Base-by-base conservation (phyloP, 1,140 invertebrate genomes). In the Brachionus angularis region DNA sequence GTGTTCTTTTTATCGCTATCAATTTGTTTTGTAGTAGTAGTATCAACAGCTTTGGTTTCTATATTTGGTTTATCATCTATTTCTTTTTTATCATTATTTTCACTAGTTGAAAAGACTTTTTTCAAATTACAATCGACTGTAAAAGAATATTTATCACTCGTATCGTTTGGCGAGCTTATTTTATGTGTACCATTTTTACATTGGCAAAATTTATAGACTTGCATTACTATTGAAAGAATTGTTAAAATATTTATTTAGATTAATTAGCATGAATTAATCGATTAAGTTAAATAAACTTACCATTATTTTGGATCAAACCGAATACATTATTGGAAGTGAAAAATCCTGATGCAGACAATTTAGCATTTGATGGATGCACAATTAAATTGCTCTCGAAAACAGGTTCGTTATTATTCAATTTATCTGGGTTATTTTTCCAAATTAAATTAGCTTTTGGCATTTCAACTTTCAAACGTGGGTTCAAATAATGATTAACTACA, bases 401-500 rank as follows among this genome's bases (percentile, higher is more conserved):
- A 5, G 62, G 62, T 1, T 67, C 25, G 14, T 46, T 23, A 18
- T 3, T 12, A 27, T 34, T 47, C 1, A 42, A 27, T 31, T 42
- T 8, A 8, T 16, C 14, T 67, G 16, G 14, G 16, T 44, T n/a
- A n/a, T n/a, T n/a, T 8, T 14, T 46, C 62, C 62, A 67, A 2
- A 67, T 27, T 14, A 33, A 18, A 18, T 67, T 67, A 5, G 62
- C 42, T 5, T 46, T 29, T 2, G 62, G 62, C 31, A 25, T 67
- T 50, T 21, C 12, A 21, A 31, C 2, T 36, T 47, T 46, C 3
- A 47, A 27, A 10, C 47, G 46, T 46, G 42, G 42, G 25, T 50
- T 46, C 8, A 67, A 46, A 29, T 47, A 34, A 67, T 18, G 10
- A 34, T 93, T 93, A 8, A 88, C 90, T 0, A 90, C 89, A 80